Percentiles rank a stretch among this genome's conserved stretches.
These are phyloP conservation scores for Gryllus bimaculatus DNA, from an alignment of 1,140 invertebrate genomes.

Conservation along the genomic window DNA sequence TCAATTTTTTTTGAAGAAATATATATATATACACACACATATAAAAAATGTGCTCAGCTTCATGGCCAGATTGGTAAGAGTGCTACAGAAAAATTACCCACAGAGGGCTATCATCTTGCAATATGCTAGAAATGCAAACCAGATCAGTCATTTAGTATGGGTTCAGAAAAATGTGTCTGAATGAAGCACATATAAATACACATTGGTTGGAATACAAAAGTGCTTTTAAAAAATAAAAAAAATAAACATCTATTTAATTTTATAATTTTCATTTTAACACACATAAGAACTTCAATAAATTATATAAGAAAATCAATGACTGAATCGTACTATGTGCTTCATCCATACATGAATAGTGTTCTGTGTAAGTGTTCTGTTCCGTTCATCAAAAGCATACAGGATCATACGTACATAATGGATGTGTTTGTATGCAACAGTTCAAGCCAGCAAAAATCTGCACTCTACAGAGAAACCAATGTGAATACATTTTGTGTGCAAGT, in stretches of 20 bases:
- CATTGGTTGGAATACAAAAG: not conserved
- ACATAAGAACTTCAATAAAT: not conserved
- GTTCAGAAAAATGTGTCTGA: not conserved
- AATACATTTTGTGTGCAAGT: constrained; percentile 20
- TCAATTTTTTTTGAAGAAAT: not conserved
- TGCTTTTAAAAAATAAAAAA: too few species aligned
- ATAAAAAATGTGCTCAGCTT: not conserved
- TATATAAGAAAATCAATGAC: not conserved
- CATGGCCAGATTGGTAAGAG: constrained; percentile 6
- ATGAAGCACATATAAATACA: not conserved
- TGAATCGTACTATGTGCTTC: not conserved
- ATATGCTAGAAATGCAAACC: constrained; percentile 22
- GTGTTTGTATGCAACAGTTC: constrained; percentile 20
- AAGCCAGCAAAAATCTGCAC: constrained; percentile 21
- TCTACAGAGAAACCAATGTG: constrained; percentile 22
- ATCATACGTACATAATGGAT: constrained; percentile 5
- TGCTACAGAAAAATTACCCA: constrained; percentile 9
- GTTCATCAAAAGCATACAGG: not conserved
- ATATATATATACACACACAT: too few species aligned
- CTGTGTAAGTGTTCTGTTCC: not conserved
- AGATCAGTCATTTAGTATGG: constrained; percentile 20
- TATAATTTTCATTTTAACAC: too few species aligned
- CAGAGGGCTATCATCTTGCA: constrained; percentile 18
- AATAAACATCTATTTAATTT: too few species aligned
- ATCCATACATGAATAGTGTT: not conserved